A percentile compares a stretch with the other conserved stretches of the same genome.
These are phyloP conservation scores for Dasysyrphus tricinctus DNA, from an alignment of 2,888 invertebrate genomes.

Conservation along the genomic window DNA sequence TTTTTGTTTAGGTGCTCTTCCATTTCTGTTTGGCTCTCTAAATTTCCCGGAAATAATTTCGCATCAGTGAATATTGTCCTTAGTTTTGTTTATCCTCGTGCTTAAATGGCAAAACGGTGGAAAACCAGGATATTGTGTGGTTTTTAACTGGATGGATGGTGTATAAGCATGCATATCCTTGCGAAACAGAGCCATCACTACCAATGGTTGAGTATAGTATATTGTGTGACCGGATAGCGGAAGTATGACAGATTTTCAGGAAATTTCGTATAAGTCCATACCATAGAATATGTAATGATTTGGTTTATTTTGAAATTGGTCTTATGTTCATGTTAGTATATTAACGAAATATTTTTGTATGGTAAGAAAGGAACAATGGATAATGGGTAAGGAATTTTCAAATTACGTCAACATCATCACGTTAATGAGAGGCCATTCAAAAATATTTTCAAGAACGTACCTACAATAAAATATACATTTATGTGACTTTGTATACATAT, in stretches of 20 bases:
- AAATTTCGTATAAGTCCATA: conserved; percentile 35
- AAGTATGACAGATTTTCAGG: conserved; percentile 64
- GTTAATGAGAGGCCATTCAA: no score
- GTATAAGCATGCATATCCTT: conserved; percentile 9
- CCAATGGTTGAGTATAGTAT: background rate
- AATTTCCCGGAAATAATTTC: conserved; percentile 69
- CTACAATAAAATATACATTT: no score
- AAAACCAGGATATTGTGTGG: conserved; percentile 64
- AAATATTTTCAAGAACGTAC: no score
- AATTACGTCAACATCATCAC: no score
- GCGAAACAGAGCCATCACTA: conserved; percentile 10
- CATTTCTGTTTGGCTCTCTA: conserved; percentile 46
- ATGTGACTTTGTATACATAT: no score
- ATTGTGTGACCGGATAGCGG: conserved; percentile 32
- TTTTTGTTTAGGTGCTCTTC: conserved; percentile 39
- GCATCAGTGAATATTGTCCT: conserved; percentile 60
- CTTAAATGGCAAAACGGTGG: conserved; percentile 59
- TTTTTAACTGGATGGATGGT: conserved; percentile 32
- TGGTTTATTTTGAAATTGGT: conserved; percentile 34
- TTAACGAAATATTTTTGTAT: background rate
- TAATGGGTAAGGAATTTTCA: no score
- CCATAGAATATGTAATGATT: conserved; percentile 22
- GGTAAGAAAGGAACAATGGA: background rate
- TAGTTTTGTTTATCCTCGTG: conserved; percentile 59
- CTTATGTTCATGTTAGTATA: background rate